Base-by-base conservation (phyloP, 2,888 invertebrate species). In the Coenonympha arcania region DNA sequence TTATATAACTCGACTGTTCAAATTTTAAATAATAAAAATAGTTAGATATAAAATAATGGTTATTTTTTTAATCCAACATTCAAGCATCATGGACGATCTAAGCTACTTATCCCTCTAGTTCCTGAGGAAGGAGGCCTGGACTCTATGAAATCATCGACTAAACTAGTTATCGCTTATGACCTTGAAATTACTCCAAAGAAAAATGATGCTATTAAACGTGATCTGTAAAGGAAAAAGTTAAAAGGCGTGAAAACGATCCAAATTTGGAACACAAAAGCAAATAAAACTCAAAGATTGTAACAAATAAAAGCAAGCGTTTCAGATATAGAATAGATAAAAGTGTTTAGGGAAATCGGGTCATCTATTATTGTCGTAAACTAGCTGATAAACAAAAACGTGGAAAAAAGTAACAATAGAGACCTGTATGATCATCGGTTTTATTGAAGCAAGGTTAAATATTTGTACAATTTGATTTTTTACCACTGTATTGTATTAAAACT, bases 211-310 rank as follows among this genome's bases (percentile, higher is more conserved):
- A 41, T 41, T 22, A 11, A 39, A 20, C n/a, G 18, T 47, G 4
- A n/a, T 16, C 15, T 22, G 11, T 37, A 45, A 52, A 30, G 50
- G 39, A 46, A 48, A 45, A 52, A 49, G 36, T 48, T 54, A 48
- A 51, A 48, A 44, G 41, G 54, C 51, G 54, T 54, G 37, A 54
- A 51, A 51, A 40, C 47, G 26, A 40, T 36, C 24, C 39, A 37
- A 42, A 40, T 54, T 50, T 20, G 44, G 26, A 24, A 41, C 37
- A 45, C 16, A 36, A 50, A 40, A 36, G 28, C 42, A 47, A 51
- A 43, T 11, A 47, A 42, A 37, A 42, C 22, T 30, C 15, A 19
- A 20, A 26, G 24, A 45, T 26, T 20, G 6, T 31, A 36, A 39
- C 26, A 40, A 30, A 44, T 48, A 34, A 40, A 47, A 47, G 37